Base-by-base conservation (phyloP, 2,888 invertebrate genomes). In the Neoaliturus tenellus region DNA sequence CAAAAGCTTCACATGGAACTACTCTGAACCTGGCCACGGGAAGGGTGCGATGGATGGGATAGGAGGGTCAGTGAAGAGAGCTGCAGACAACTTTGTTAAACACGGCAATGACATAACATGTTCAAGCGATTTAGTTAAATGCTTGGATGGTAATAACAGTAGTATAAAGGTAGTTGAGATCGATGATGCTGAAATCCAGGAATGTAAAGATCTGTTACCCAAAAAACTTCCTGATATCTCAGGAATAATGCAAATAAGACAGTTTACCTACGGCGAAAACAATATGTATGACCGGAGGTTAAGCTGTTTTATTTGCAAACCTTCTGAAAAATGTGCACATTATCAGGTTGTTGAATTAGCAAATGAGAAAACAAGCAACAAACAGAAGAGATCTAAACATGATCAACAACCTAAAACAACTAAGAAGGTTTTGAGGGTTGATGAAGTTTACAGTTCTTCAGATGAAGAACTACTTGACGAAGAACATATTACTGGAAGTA, bases 21-120 rank as follows among this genome's bases (percentile, higher is more conserved):
- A 23, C 82, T 62, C 69, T 33, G 80, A 80, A 35, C 23, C 55
- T 12, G 80, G 80, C 1, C 80, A 80, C n/a, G 80, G 80, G 3
- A 80, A 80, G 33, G 51, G 80, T 44, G n/a, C 51, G 17, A 51
- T 51, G 23, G 80, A 80, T 25, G 80, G 80, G 10, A 58, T 80
- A 28, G 81, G 81, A 20, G 80, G 80, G n/a, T 17, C 55, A 20
- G 17, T 80, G 17, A 80, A 80, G 25, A 80, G 80, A 44, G 33
- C 51, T 28, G 80, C 80, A 31, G 80, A 80, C 58, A 12, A 35
- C 17, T 23, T n/a, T 23, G 80, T 80, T 14, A 20, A 23, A 17
- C 33, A 14, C 23, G 80, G 80, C 8, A 80, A 80, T 20, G 80
- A 80, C 51, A 44, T 80, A 1, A 28, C 48, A 23, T 51, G 25